Percentiles rank a stretch among this genome's conserved stretches.
Conservation (phyloP, 1,140 invertebrate genomes). For the Panagrolaimus sp. region DNA sequence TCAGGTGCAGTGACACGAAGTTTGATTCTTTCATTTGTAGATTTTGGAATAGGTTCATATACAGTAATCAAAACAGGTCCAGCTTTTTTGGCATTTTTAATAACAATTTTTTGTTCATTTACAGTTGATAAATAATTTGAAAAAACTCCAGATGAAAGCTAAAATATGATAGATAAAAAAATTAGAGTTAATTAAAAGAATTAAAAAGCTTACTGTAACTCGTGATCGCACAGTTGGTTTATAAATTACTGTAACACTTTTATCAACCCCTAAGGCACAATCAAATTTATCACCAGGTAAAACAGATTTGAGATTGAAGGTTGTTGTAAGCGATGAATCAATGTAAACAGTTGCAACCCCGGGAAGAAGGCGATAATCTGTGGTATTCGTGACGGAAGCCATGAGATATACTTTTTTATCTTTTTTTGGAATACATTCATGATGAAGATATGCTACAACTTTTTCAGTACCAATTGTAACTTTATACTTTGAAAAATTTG, state of each 20-base stretch:
- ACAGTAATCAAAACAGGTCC: slow-evolving; percentile 56
- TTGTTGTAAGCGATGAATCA: slow-evolving; percentile 51
- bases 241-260: too few species aligned
- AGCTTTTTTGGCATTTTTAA: slow-evolving; percentile 60
- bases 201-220: too few species aligned
- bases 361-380: slow-evolving; percentile 57
- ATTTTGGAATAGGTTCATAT: slow-evolving; percentile 59
- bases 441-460: slow-evolving; percentile 58
- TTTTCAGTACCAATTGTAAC: slow-evolving; percentile 59
- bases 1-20: slow-evolving; percentile 31
- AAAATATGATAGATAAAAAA: background rate
- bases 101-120: slow-evolving; percentile 57
- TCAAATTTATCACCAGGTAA: too few species aligned
- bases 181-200: too few species aligned
- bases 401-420: slow-evolving; percentile 59
- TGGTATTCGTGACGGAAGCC: slow-evolving; percentile 60
- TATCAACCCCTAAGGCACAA: too few species aligned
- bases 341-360: slow-evolving; percentile 61
- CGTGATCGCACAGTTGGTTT: too few species aligned
- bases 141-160: slow-evolving; percentile 44
- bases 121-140: slow-evolving; percentile 43
- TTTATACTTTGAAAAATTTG: slow-evolving; percentile 56
- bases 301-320: too few species aligned
- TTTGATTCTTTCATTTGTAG: slow-evolving; percentile 61
- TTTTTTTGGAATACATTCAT: slow-evolving; percentile 60